A percentile compares a stretch with the other conserved stretches of the same genome.
These are phyloP conservation scores for Physeter macrocephalus DNA, from an alignment of 2,113 vertebrate genomes.

Conservation along the genomic window DNA sequence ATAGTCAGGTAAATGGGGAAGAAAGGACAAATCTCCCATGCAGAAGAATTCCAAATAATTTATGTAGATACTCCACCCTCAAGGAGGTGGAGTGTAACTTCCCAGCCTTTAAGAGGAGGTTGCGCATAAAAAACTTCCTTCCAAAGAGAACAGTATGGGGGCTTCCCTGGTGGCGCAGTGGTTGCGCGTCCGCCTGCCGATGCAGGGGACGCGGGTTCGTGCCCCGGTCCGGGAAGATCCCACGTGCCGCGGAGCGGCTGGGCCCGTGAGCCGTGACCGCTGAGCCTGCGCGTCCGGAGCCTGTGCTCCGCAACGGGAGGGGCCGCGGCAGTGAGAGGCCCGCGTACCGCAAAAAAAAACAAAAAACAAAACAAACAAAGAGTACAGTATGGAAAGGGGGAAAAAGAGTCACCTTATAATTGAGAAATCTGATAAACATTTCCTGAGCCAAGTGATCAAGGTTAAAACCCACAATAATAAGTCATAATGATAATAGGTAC, in stretches of 20 bases:
- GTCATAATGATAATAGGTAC: background rate
- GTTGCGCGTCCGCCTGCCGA: too few species aligned
- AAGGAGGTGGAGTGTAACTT: background rate
- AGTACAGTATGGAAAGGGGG: background rate
- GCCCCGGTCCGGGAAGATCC: too few species aligned
- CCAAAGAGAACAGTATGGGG: background rate
- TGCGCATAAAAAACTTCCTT: background rate
- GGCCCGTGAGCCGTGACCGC: too few species aligned
- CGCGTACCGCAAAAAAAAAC: too few species aligned
- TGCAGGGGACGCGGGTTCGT: too few species aligned
- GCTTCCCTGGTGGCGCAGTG: too few species aligned
- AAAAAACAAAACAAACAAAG: too few species aligned
- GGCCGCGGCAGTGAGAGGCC: too few species aligned
- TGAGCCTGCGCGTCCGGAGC: too few species aligned
- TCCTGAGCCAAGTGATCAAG: background rate
- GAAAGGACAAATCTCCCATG: background rate
- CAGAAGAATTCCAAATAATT: background rate
- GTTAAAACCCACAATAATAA: background rate
- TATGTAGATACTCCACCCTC: background rate
- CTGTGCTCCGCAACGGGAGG: too few species aligned
- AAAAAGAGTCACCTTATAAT: background rate
- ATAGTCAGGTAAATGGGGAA: background rate
- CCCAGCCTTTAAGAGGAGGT: background rate
- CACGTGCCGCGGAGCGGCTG: too few species aligned
- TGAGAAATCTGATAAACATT: background rate